Evolutionary conservation across 2,797 vertebrate genomes (phyloP).

Genomic region (Adelosebastes latens): DNA sequence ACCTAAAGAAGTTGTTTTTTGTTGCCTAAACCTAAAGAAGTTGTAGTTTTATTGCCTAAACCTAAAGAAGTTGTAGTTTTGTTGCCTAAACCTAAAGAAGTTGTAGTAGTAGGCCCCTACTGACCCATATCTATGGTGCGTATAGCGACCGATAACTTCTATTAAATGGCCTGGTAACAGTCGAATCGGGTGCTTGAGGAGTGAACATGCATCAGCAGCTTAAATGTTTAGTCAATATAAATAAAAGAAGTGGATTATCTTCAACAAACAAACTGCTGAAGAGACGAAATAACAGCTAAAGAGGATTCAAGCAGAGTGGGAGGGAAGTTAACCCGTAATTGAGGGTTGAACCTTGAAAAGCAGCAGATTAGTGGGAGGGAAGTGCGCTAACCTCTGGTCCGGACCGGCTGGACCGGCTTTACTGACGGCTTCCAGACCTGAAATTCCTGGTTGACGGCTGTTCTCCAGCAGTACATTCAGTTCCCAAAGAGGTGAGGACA

Average conservation of each 20-base stretch:
- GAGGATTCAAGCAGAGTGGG: neutral
- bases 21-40: too few relatives aligned
- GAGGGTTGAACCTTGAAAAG: conserved; percentile 15
- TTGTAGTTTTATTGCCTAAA: too few relatives aligned
- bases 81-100: too few relatives aligned
- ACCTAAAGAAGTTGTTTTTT: too few relatives aligned
- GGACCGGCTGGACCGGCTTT: conserved; percentile 11
- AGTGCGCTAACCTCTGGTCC: conserved; percentile 12
- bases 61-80: too few relatives aligned
- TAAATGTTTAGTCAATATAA: neutral
- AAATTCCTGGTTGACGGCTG: conserved; percentile 29
- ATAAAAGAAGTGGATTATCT: neutral
- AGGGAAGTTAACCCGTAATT: neutral
- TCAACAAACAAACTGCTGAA: neutral
- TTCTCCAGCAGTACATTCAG: conserved; percentile 16
- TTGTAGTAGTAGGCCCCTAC: too few relatives aligned
- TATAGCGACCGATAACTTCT: too few relatives aligned
- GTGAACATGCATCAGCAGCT: neutral
- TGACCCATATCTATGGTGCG: too few relatives aligned
- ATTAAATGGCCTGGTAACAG: too few relatives aligned
- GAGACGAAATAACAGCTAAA: neutral
- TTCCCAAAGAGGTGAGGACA: conserved; percentile 12
- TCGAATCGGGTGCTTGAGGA: neutral
- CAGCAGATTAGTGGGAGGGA: conserved; percentile 16
- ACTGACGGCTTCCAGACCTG: conserved; percentile 33